Base-by-base conservation (phyloP, 2,797 vertebrate genomes). In the Danio tinwini region DNA sequence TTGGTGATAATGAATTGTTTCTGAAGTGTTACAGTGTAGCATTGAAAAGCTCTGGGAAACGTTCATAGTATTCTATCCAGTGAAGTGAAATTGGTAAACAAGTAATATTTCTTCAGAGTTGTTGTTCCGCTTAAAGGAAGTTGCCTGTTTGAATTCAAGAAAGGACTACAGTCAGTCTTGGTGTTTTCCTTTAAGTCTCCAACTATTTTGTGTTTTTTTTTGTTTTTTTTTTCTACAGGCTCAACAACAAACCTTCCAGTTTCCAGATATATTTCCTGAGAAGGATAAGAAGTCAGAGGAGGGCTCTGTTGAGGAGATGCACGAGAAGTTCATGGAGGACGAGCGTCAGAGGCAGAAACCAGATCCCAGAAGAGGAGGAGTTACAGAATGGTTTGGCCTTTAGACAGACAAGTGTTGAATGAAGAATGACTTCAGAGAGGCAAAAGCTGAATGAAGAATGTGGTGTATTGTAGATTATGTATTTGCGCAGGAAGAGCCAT, bases 381-480 rank as follows among this genome's bases (percentile, higher is more conserved):
- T 98, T 86, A 95, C 96, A 0, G 91, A 92, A 67, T 99, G 98
- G 98, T 98, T 99, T 81, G 92, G 96, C 92, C 93, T 97, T 82
- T 99, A 90, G 91, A 86, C 67, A 70, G 63, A 65, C 80, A 53
- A 64, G 49, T 75, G 55, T 73, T 84, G 85, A 80, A 80, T 80
- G 76, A 78, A 71, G 75, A 77, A 77, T 50, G 53, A 77, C 76
- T 69, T 78, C 61, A 42, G 64, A 7, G 67, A 59, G 63, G 67
- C 74, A 79, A 63, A 56, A 50, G 56, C 67, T 78, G 76, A 73
- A 50, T 45, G 84, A 74, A 74, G 65, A 76, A 76, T 82, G 76
- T 75, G 17, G 72, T 67, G 79, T 83, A 77, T 75, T 74, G 76
- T 69, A 71, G 78, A 80, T 69, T 76, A 70, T 82, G 69, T 74